A percentile compares a stretch with the other conserved stretches of the same genome.
Evolutionary conservation across 2,888 invertebrate species (phyloP).

Genomic region (Podotricha telesiphe): DNA sequence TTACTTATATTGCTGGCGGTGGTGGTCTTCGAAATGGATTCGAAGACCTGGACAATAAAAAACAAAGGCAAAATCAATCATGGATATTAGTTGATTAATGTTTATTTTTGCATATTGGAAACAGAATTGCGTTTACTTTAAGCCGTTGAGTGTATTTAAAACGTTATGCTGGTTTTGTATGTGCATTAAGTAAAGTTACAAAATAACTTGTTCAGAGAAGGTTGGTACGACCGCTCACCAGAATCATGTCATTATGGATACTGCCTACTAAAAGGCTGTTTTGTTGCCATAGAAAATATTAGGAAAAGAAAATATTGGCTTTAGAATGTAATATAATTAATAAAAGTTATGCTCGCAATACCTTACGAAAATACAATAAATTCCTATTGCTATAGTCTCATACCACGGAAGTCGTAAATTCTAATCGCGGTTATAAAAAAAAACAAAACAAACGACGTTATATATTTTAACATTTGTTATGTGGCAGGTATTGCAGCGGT

Average conservation of each 20-base stretch:
- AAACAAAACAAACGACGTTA: no score
- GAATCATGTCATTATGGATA: neutral
- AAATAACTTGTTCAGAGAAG: slow-evolving; percentile 16
- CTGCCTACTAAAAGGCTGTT: neutral
- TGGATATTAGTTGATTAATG: no score
- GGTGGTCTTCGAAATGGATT: no score
- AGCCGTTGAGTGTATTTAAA: neutral
- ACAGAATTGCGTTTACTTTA: neutral
- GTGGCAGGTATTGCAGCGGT: no score
- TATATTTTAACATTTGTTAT: no score
- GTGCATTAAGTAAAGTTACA: neutral
- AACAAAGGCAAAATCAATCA: neutral
- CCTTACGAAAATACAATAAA: no score
- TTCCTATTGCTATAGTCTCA: no score
- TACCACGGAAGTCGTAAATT: no score
- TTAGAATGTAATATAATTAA: no score
- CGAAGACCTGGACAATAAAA: neutral
- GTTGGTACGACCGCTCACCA: slow-evolving; percentile 12
- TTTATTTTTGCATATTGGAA: neutral
- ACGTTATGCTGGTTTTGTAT: neutral
- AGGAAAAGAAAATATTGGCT: neutral
- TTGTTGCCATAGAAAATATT: neutral
- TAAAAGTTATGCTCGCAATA: no score
- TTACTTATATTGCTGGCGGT: no score
- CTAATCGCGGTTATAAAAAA: no score